Evolutionary conservation across 2,113 vertebrate genomes (phyloP), one percentile per base, ranked within the genome.

Genomic region (Oncorhynchus masou): DNA sequence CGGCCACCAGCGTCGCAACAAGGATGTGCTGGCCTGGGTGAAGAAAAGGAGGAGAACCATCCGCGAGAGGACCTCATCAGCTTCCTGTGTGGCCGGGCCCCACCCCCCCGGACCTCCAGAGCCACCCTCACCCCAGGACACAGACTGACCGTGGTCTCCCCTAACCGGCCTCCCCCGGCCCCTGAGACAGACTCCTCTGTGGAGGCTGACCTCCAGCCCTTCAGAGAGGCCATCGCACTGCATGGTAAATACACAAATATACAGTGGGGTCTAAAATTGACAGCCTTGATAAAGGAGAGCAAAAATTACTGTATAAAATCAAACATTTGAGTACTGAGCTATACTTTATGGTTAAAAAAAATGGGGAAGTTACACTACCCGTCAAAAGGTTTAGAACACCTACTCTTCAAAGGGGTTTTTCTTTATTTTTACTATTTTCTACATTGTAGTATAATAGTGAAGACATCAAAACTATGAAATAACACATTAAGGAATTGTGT

Each of bases 171-270:
- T 79, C 93, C 97, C 91, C 93, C 97, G 89, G 93, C 97, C 82
- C 94, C 96, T 82, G 97, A 99, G 94, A 96, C 96, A 73, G 96
- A 94, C 90, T 97, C 97, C 64, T 98, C 97, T 90, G 97, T 97
- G 91, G 97, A 99, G 93, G 96, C 96, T 86, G 97, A 99, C 93
- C 96, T 99, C 84, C 97, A 99, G 91, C 97, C 97, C 87, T 99
- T 99, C 94, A 96, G 97, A 90, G 97, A 99, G 95, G 97, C 97
- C 92, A 99, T 99, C 94, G 97, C 97, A 88, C 93, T 99, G 91
- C 97, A 99, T 91, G 97, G 97, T 99, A 95, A 84, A 71, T 83
- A n/a, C 8, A 8, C 81, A 81, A 81, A 54, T 45, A 45, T 45
- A 45, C 39, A 45, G 8, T 45, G 8, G 5, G 5, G 31, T 34